Base-by-base conservation (phyloP, 1,140 invertebrate species). In the Sycophaga agraensis region DNA sequence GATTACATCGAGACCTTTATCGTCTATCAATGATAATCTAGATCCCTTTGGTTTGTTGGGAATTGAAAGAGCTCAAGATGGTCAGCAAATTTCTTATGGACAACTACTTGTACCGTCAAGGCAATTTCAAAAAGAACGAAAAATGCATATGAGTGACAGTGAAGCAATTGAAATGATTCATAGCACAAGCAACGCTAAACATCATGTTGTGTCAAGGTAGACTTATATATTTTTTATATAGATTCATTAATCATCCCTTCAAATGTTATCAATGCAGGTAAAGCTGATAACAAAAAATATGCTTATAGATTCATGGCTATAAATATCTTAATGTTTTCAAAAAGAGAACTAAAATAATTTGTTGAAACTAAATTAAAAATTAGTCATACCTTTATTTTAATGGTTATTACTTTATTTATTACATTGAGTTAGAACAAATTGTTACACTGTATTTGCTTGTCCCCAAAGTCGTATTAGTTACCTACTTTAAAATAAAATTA, bases 31-130 rank as follows among this genome's bases (percentile, higher is more conserved):
- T 69, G 92, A 95, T 81, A 88, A 86, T 66, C 82, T 89, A 40
- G 93, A 95, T 84, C 89, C 92, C 12, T 92, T 92, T 79, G 88
- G 92, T 79, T 83, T 92, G 16, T 75, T 96, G 22, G 92, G 92
- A 39, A 84, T 94, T 59, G 90, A 93, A 72, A 85, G 85, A 76
- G 87, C 88, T 39, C 89, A 91, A 74, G 92, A 94, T 78, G 93
- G 92, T 61, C 91, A 84, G 81, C 90, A 92, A 78, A 89, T 94
- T 66, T 95, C 93, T 22, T 96, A 95, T 79, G 90, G 90, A 46
- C 88, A 91, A 72, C 79, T 95, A 48, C 80, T 96, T 61, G 87
- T 91, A 68, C 91, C 91, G 24, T 90, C 90, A 14, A 83, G 85
- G 70, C 83, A 88, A 57, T 81, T 80, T 65, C 75, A 76, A 59